These are phyloP conservation scores for Pica pica DNA, from an alignment of 2,113 vertebrate genomes.

Conservation along the genomic window DNA sequence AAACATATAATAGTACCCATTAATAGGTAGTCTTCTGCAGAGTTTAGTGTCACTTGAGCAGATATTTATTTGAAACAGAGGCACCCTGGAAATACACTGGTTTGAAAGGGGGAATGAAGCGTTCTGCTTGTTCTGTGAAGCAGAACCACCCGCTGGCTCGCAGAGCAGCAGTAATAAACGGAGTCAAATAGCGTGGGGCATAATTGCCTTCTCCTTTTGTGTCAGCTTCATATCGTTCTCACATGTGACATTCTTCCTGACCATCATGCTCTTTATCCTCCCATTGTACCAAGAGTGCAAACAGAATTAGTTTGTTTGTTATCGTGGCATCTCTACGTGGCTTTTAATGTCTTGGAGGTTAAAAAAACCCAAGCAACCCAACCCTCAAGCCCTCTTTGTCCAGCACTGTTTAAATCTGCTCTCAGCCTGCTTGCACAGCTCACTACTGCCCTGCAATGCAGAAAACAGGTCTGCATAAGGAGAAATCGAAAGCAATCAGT, in stretches of 20 bases:
- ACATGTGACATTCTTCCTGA: not conserved
- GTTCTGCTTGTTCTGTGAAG: conserved; percentile 15
- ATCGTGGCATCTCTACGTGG: not conserved
- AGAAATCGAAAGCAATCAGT: not conserved
- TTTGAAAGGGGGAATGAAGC: not conserved
- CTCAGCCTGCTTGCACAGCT: not conserved
- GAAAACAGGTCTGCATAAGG: not conserved
- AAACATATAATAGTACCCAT: not conserved
- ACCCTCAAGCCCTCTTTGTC: not conserved
- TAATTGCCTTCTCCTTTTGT: conserved; percentile 36
- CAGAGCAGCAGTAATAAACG: not conserved
- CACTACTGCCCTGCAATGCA: not conserved
- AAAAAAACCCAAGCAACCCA: not conserved
- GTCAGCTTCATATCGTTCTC: not conserved
- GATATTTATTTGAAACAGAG: not conserved
- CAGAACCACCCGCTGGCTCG: conserved; percentile 26
- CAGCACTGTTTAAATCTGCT: not conserved
- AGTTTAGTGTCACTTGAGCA: not conserved
- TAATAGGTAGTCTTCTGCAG: not conserved
- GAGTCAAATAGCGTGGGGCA: not conserved
- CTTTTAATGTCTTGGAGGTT: conserved; percentile 5
- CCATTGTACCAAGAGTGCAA: not conserved
- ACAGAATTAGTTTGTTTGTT: conserved; percentile 24
- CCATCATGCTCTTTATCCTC: conserved; percentile 11
- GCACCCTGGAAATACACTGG: not conserved